Conservation (phyloP, 2,113 vertebrate species). For the Xiphophorus hellerii region DNA sequence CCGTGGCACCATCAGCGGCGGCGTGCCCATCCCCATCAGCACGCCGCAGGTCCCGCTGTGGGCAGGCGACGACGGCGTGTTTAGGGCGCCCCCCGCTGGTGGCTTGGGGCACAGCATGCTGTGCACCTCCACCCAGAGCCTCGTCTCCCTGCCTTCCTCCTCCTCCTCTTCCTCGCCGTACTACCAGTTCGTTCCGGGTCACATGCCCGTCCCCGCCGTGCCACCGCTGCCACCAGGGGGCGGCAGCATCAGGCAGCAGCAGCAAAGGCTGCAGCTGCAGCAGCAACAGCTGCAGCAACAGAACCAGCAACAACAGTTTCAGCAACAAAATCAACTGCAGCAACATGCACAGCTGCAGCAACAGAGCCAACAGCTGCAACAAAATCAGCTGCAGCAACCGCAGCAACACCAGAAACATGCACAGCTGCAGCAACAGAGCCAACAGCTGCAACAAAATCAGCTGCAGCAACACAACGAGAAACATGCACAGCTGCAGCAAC, state of each 20-base stretch:
- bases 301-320: not conserved
- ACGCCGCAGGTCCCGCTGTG: constrained; percentile 83
- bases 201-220: constrained; percentile 71
- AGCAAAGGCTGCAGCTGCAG: constrained; percentile 46
- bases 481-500: constrained; percentile 5
- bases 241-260: constrained; percentile 42
- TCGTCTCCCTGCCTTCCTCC: constrained; percentile 70
- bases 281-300: constrained; percentile 26
- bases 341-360: constrained; percentile 15
- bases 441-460: too few species aligned
- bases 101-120: constrained; percentile 70
- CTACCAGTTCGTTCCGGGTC: constrained; percentile 81
- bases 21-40: constrained; percentile 83
- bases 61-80: constrained; percentile 57
- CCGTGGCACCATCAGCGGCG: constrained; percentile 82
- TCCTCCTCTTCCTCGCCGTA: constrained; percentile 71
- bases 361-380: not conserved
- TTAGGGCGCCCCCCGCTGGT: constrained; percentile 20
- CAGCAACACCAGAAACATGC: too few species aligned
- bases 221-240: constrained; percentile 45
- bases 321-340: not conserved
- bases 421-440: not conserved
- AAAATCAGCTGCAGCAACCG: not conserved
- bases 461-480: not conserved
- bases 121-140: constrained; percentile 81